Evolutionary conservation across 2,888 invertebrate species (phyloP).

Genomic region (Chloroclystis v-ata): DNA sequence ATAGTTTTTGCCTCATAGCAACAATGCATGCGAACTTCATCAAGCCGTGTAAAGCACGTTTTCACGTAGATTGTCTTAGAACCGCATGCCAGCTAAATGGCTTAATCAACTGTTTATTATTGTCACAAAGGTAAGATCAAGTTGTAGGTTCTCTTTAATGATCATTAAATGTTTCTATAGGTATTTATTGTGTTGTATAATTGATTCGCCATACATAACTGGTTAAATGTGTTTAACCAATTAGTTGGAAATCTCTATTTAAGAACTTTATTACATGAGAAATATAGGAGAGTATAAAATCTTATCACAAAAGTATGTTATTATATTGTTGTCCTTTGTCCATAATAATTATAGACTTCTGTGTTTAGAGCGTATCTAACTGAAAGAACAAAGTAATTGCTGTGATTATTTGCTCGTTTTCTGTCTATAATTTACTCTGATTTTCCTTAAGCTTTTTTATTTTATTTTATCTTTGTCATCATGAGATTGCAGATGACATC

Average conservation of each 20-base stretch:
- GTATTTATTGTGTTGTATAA: too few relatives aligned
- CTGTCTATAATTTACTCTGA: slow-evolving; percentile 5
- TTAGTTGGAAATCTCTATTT: too few relatives aligned
- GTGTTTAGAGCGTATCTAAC: slow-evolving; percentile 3
- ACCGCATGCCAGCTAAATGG: background rate
- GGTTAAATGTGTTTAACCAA: too few relatives aligned
- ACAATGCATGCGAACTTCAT: slow-evolving; percentile 25
- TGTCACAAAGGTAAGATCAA: too few relatives aligned
- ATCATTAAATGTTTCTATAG: too few relatives aligned
- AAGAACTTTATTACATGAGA: too few relatives aligned
- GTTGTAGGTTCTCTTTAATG: too few relatives aligned
- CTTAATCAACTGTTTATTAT: too few relatives aligned
- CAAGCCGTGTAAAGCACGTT: slow-evolving; percentile 23
- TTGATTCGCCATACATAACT: too few relatives aligned
- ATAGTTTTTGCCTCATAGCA: slow-evolving; percentile 38
- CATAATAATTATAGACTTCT: slow-evolving; percentile 1
- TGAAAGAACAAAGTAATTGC: slow-evolving; percentile 10
- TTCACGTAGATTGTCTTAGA: slow-evolving; percentile 13
- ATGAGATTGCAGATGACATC: slow-evolving; percentile 39
- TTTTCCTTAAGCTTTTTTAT: slow-evolving; percentile 15
- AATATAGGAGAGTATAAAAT: too few relatives aligned
- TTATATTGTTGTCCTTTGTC: background rate
- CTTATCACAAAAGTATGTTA: background rate
- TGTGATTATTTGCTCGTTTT: slow-evolving; percentile 13
- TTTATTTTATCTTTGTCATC: slow-evolving; percentile 29